phyloP scores from a whole-genome alignment of 2,888 invertebrate species.

The Hybos culiciformis region DNA sequence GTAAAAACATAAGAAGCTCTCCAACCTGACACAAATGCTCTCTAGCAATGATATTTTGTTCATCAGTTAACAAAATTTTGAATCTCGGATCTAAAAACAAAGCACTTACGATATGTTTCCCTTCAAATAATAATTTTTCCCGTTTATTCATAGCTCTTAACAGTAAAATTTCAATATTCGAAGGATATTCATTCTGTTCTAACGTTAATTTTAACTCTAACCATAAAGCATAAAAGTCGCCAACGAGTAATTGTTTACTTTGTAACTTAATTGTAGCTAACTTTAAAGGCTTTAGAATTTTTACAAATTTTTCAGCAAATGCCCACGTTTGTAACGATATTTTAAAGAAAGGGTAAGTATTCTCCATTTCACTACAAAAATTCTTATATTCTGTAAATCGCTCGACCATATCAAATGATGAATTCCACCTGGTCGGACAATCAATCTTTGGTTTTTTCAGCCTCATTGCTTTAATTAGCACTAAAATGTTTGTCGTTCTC shows the following conservation, averaged over 20 bases:
- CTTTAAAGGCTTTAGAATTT: neutral
- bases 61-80: neutral
- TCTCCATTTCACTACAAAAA: neutral
- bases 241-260: neutral
- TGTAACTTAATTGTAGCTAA: neutral
- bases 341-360: neutral
- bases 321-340: neutral
- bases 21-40: neutral
- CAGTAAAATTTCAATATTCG: neutral
- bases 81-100: neutral
- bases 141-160: neutral
- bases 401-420: conserved; percentile 1
- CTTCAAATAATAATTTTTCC: neutral
- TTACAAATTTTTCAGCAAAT: neutral
- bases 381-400: neutral
- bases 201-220: neutral
- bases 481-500: neutral
- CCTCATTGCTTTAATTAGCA: neutral
- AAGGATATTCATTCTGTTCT: neutral
- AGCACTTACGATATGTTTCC: neutral
- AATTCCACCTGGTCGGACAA: neutral
- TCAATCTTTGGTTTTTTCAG: neutral
- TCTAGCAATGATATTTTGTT: neutral
- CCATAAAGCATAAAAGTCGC: neutral
- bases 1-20: neutral